phyloP scores from a whole-genome alignment of 1,140 invertebrate species.

The Drosophila repleta region DNA sequence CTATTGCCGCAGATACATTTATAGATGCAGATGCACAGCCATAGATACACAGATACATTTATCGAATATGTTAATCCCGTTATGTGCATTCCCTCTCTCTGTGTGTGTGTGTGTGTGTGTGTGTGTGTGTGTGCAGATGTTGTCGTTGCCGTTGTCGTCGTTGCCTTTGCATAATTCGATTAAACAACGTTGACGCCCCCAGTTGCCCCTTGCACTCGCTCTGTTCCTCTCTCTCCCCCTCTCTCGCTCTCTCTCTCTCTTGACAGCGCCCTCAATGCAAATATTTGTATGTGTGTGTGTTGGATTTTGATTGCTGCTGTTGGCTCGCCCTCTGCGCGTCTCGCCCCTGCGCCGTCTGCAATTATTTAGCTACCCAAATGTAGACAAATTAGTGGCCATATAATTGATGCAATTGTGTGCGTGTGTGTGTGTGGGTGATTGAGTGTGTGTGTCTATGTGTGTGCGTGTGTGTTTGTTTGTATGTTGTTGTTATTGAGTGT shows the following conservation, averaged over 20 bases:
- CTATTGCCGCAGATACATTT: slow-evolving; percentile 3
- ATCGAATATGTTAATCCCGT: slow-evolving; percentile 75
- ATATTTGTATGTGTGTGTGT: slow-evolving; percentile 60
- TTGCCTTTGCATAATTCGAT: slow-evolving; percentile 76
- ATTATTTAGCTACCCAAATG: slow-evolving; percentile 63
- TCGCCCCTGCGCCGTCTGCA: slow-evolving; percentile 34
- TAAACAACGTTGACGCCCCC: slow-evolving; percentile 47
- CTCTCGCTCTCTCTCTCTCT: neutral
- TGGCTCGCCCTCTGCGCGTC: neutral
- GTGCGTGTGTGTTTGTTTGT: slow-evolving; percentile 14
- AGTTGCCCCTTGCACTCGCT: neutral
- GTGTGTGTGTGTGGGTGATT: neutral
- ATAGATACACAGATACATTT: slow-evolving; percentile 41
- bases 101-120: slow-evolving; percentile 1
- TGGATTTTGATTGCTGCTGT: slow-evolving; percentile 60
- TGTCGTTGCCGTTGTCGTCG: slow-evolving; percentile 44
- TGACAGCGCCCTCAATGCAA: slow-evolving; percentile 41
- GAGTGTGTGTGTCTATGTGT: slow-evolving; percentile 2
- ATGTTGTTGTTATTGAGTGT: slow-evolving; percentile 39
- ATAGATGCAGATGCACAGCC: slow-evolving; percentile 8
- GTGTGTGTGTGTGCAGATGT: slow-evolving; percentile 6
- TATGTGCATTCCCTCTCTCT: slow-evolving; percentile 51
- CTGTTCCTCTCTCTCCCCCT: neutral
- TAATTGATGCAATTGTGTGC: slow-evolving; percentile 68
- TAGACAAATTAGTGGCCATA: slow-evolving; percentile 71